Percentiles rank a stretch among this genome's conserved stretches.
Evolutionary conservation across 2,888 invertebrate genomes (phyloP).

Genomic region (Yponomeuta cagnagella): DNA sequence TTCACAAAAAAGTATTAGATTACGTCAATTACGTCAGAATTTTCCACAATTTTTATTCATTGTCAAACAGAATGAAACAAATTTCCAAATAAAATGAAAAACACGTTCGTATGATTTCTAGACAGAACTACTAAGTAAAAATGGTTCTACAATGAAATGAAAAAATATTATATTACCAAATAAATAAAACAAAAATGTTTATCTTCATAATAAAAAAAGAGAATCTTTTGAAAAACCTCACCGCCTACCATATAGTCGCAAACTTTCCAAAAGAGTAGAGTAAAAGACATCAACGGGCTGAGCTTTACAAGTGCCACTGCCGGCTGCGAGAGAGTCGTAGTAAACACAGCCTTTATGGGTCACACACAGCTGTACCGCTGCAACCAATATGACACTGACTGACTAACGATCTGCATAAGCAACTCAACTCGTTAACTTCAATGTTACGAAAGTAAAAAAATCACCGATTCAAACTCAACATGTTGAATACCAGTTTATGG

Average conservation of each 20-base stretch:
- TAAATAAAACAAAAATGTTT: background rate
- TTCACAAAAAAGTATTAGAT: too few species aligned
- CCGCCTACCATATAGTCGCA: background rate
- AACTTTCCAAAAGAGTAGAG: conserved; percentile 26
- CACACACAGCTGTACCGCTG: conserved; percentile 1
- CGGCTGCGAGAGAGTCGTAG: conserved; percentile 12
- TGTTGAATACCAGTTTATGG: background rate
- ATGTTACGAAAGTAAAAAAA: background rate
- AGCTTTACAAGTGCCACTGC: conserved; percentile 22
- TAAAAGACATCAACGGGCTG: conserved; percentile 71
- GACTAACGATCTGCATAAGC: background rate
- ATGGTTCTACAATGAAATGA: background rate
- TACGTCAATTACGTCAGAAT: too few species aligned
- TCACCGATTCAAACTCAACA: background rate
- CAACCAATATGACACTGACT: conserved; percentile 3
- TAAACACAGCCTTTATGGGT: conserved; percentile 13
- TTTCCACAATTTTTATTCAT: too few species aligned
- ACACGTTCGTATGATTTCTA: too few species aligned
- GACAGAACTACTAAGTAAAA: too few species aligned
- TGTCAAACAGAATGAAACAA: too few species aligned
- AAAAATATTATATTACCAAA: background rate
- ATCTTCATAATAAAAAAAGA: background rate
- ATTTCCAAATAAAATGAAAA: too few species aligned
- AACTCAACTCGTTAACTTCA: background rate
- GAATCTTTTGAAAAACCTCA: background rate